Evolutionary conservation across 2,888 invertebrate species (phyloP), one percentile per base, ranked within the genome.

Genomic region (Limenitis camilla): DNA sequence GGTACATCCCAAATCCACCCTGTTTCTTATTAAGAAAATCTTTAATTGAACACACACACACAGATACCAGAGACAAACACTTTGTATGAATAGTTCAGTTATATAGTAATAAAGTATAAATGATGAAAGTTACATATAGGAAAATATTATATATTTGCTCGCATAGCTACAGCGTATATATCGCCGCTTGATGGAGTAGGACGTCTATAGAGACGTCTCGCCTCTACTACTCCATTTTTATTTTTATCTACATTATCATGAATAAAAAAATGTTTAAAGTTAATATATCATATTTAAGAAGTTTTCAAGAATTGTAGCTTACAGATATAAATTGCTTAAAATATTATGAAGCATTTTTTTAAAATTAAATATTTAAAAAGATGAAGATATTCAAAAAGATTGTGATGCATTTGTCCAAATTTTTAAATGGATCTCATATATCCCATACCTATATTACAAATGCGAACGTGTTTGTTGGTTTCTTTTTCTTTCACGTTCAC

Each of bases 61-160:
- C 61, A 62, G 31, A 46, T 49, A 47, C 29, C 55, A 64, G 70
- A 69, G 72, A 74, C 73, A 74, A 74, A 74, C 73, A 74, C 64
- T 65, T 61, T 54, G 66, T 80, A 81, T 80, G 76, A 77, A 79
- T 83, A 82, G 81, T 75, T 66, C 65, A 66, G 68, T 72, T 81
- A 78, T 83, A 84, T 79, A 82, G 82, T 79, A 82, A 85, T 86
- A 85, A 87, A 87, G 85, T 84, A 87, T 85, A 87, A 86, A 86
- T 86, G 86, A 87, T 87, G 84, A 78, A 85, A 84, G 79, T 79
- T 77, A 81, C 82, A 83, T 86, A 86, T 84, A 85, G 79, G 78
- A 84, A 86, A 84, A 86, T 87, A 86, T 87, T 81, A 85, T 85
- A 85, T 83, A 84, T 85, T 81, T 82, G 78, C 78, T 74, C 78